phyloP scores from a whole-genome alignment of 2,797 vertebrate genomes.

The Typhlichthys eigenmanni region DNA sequence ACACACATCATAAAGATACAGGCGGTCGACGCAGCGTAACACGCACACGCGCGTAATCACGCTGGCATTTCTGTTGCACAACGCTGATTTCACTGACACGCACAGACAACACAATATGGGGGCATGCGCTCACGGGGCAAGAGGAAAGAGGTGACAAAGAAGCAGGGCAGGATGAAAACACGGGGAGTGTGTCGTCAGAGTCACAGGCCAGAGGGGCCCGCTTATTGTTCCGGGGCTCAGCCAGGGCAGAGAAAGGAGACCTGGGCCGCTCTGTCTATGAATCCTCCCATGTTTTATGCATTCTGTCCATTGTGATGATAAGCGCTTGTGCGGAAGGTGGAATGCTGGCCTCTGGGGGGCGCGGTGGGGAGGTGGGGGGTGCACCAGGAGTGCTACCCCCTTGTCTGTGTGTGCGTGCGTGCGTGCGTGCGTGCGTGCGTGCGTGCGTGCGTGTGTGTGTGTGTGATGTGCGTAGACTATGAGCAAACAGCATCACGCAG shows the following conservation, averaged over 20 bases:
- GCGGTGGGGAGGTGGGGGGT: conserved; percentile 29
- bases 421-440: not conserved
- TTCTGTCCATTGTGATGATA: conserved; percentile 85
- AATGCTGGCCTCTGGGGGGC: conserved; percentile 77
- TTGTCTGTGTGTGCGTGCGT: not conserved
- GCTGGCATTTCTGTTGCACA: conserved; percentile 76
- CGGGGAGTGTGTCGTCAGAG: conserved; percentile 78
- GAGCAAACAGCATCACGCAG: conserved; percentile 27
- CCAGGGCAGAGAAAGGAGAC: conserved; percentile 74
- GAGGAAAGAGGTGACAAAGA: conserved; percentile 76
- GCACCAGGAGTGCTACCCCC: conserved; percentile 3
- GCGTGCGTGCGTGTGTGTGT: conserved; percentile 1
- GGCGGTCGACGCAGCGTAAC: not conserved
- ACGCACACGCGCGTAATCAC: conserved; percentile 25
- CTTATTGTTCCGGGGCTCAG: conserved; percentile 75
- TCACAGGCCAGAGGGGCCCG: conserved; percentile 81
- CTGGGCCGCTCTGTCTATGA: conserved; percentile 76
- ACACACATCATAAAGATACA: too few relatives aligned
- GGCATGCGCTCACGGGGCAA: conserved; percentile 70
- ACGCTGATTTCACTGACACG: conserved; percentile 78
- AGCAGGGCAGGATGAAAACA: conserved; percentile 71
- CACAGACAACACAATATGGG: conserved; percentile 62
- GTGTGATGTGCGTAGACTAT: conserved; percentile 38
- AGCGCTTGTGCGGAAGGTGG: conserved; percentile 75
- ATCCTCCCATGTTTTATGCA: conserved; percentile 84